Evolutionary conservation across 2,113 vertebrate genomes (phyloP).

Genomic region (Lampris incognitus): DNA sequence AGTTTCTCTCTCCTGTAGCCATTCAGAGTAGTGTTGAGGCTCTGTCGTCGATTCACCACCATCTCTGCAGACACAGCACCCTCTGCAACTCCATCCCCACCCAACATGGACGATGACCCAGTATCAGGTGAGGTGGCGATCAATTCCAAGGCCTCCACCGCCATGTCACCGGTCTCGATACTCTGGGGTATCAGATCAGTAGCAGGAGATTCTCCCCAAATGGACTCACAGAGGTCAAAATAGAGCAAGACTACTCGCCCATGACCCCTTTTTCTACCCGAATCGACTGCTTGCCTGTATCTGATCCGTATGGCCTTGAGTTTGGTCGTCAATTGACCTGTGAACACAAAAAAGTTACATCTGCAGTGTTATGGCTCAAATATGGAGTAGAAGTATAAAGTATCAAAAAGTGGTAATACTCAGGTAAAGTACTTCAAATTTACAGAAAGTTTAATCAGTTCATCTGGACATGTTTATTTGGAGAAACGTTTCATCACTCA

Average conservation of each 20-base stretch:
- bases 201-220: constrained; percentile 7
- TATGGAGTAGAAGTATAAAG: not conserved
- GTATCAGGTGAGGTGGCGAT: not conserved
- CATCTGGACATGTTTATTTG: too few species aligned
- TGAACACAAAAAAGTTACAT: not conserved
- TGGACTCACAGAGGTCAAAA: constrained; percentile 12
- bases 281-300: constrained; percentile 10
- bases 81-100: constrained; percentile 1
- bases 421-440: too few species aligned
- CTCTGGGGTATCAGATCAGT: not conserved
- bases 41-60: not conserved
- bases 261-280: not conserved
- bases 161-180: not conserved
- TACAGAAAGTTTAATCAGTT: too few species aligned
- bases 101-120: not conserved
- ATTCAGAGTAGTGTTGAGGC: not conserved
- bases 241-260: not conserved
- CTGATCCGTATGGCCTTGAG: constrained; percentile 1
- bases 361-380: not conserved
- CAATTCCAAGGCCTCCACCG: not conserved
- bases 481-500: too few species aligned
- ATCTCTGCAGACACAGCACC: not conserved
- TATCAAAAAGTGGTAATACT: too few species aligned
- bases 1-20: constrained; percentile 6
- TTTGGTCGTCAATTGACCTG: constrained; percentile 8